A percentile compares a stretch with the other conserved stretches of the same genome.
These are phyloP conservation scores for Anarhynchus alexandrinus DNA, from an alignment of 2,113 vertebrate genomes.

Conservation along the genomic window DNA sequence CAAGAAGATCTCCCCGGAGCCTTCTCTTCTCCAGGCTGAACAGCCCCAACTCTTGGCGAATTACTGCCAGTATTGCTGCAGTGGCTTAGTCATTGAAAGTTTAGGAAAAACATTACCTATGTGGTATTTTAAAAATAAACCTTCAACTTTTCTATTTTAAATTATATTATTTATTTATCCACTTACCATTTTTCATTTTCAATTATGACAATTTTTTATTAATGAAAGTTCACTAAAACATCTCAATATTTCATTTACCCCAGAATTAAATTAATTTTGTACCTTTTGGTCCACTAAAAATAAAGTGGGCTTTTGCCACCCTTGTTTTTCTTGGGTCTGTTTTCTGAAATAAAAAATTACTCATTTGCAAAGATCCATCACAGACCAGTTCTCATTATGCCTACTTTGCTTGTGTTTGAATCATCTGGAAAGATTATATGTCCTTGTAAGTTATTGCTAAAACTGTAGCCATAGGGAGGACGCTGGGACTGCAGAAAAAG, in stretches of 20 bases:
- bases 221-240: background rate
- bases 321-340: background rate
- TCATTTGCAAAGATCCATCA: background rate
- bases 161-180: background rate
- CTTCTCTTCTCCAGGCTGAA: no score
- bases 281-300: background rate
- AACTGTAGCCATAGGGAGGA: background rate
- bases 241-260: background rate
- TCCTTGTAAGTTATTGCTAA: background rate
- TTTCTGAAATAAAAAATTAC: background rate
- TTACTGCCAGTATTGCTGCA: background rate
- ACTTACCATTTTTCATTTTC: background rate
- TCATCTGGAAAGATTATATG: background rate
- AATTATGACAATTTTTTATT: background rate
- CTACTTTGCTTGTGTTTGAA: background rate
- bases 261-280: background rate
- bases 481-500: background rate
- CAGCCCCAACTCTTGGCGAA: no score
- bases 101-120: background rate
- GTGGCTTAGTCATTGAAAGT: background rate
- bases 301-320: background rate
- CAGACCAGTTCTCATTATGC: background rate
- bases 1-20: no score
- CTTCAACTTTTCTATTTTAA: background rate
- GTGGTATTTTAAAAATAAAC: background rate